These are phyloP conservation scores for Coenobita brevimanus DNA, from an alignment of 1,140 invertebrate species.

Conservation along the genomic window DNA sequence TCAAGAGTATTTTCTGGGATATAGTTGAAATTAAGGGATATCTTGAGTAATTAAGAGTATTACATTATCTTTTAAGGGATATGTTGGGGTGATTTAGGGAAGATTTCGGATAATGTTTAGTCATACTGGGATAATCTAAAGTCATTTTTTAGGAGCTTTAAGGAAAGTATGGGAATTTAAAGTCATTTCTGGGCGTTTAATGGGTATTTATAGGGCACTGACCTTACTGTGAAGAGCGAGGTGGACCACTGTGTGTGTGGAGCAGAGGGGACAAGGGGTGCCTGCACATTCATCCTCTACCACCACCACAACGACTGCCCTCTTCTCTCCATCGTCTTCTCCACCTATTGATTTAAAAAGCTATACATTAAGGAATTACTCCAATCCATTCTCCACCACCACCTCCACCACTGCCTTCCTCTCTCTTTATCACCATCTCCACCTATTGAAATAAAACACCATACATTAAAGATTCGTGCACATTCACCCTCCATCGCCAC, in stretches of 20 bases:
- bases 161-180: too few species aligned
- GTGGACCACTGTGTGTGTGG: slow-evolving; percentile 21
- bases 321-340: neutral
- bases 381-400: neutral
- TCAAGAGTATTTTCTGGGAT: too few species aligned
- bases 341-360: neutral
- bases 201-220: neutral
- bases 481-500: slow-evolving; percentile 49
- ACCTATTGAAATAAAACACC: too few species aligned
- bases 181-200: too few species aligned
- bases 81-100: too few species aligned
- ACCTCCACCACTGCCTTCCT: too few species aligned
- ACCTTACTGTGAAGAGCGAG: slow-evolving; percentile 48
- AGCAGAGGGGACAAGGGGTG: slow-evolving; percentile 41
- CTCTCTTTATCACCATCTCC: neutral
- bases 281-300: slow-evolving; percentile 42
- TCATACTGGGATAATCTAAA: too few species aligned
- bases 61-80: too few species aligned
- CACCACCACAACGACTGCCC: slow-evolving; percentile 9
- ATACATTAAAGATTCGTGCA: neutral
- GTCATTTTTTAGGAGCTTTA: too few species aligned
- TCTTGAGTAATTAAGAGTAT: too few species aligned
- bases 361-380: neutral
- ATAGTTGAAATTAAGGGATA: too few species aligned
- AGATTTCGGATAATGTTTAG: too few species aligned